phyloP scores from a whole-genome alignment of 2,113 vertebrate genomes.

The Xenotilapia flavipinnis region DNA sequence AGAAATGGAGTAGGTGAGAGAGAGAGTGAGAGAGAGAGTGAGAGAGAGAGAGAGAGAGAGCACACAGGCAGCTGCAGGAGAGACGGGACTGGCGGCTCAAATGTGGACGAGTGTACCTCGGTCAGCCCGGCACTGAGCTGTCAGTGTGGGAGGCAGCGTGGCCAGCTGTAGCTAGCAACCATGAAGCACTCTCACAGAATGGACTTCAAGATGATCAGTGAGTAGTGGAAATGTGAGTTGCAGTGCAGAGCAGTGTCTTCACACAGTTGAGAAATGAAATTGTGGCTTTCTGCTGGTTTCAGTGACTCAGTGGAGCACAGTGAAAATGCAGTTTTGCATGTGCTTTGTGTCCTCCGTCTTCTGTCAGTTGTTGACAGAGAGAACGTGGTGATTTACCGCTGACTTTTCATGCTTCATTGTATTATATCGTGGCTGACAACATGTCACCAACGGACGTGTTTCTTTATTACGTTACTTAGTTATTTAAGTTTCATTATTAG shows the following conservation, averaged over 20 bases:
- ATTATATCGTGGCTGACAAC: not conserved
- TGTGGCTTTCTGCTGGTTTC: not conserved
- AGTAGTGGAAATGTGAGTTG: conserved; percentile 44
- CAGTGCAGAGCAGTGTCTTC: not conserved
- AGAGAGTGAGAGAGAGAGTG: not conserved
- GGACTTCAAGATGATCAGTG: conserved; percentile 71
- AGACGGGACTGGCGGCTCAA: conserved; percentile 36
- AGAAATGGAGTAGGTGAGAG: not conserved
- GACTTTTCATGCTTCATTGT: not conserved
- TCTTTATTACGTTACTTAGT: not conserved
- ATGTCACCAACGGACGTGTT: not conserved
- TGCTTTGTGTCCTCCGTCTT: not conserved
- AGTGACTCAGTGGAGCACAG: not conserved
- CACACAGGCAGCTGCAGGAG: conserved; percentile 33
- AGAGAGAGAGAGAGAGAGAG: not conserved
- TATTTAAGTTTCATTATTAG: not conserved
- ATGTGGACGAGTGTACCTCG: conserved; percentile 70
- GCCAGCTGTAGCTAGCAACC: conserved; percentile 55
- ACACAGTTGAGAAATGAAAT: not conserved
- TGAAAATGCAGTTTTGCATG: not conserved
- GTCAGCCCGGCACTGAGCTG: conserved; percentile 34
- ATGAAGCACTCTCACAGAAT: conserved; percentile 69
- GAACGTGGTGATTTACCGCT: not conserved
- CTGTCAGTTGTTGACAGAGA: not conserved
- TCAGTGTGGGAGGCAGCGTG: conserved; percentile 54